phyloP scores from a whole-genome alignment of 2,888 invertebrate species.

The Hydropsyche betteni region DNA sequence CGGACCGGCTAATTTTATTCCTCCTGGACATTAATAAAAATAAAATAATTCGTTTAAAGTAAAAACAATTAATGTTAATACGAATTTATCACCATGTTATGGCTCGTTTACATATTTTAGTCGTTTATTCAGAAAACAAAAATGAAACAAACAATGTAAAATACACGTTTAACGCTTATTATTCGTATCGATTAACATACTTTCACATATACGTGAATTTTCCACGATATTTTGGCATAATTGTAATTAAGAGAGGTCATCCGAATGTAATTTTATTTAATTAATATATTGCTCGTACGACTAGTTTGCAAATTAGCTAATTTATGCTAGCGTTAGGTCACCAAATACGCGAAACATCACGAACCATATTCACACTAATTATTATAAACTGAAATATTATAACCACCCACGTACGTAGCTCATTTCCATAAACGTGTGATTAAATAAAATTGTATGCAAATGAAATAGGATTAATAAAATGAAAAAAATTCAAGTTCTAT shows the following conservation, averaged over 20 bases:
- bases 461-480: no score
- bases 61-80: slow-evolving; percentile 16
- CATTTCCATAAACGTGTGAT: no score
- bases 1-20: neutral
- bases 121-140: neutral
- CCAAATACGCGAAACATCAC: slow-evolving; percentile 1
- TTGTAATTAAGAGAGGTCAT: slow-evolving; percentile 21
- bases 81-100: neutral
- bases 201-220: neutral
- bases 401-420: no score
- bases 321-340: neutral
- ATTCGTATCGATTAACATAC: neutral
- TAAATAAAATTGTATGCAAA: no score
- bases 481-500: no score
- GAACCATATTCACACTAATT: slow-evolving; percentile 8
- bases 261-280: slow-evolving; percentile 21
- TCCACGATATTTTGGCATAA: neutral
- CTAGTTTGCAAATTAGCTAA: slow-evolving; percentile 23
- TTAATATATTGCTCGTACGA: slow-evolving; percentile 21
- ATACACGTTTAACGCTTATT: neutral
- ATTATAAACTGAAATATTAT: slow-evolving; percentile 16
- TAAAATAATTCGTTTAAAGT: slow-evolving; percentile 5
- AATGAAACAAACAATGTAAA: neutral
- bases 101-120: slow-evolving; percentile 9
- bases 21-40: neutral